phyloP scores from a whole-genome alignment of 2,888 invertebrate genomes.

The Serripes groenlandicus region DNA sequence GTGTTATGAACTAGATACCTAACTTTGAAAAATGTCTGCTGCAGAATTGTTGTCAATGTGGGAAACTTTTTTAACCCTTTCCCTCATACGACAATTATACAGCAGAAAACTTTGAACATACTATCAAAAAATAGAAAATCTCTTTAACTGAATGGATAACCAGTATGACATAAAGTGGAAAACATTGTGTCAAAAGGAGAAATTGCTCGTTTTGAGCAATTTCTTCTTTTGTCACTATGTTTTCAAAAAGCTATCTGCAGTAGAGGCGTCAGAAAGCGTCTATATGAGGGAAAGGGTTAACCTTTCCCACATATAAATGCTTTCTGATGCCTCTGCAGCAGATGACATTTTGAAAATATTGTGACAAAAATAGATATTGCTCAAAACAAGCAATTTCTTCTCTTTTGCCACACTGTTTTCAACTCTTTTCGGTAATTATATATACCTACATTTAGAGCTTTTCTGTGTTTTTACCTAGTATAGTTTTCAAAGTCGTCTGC shows the following conservation, averaged over 20 bases:
- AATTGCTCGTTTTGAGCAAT: neutral
- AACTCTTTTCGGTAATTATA: neutral
- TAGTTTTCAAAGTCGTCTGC: too few relatives aligned
- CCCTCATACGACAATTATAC: too few relatives aligned
- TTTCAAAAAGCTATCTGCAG: neutral
- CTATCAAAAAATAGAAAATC: too few relatives aligned
- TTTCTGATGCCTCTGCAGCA: neutral
- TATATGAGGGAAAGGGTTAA: neutral
- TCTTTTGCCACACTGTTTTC: neutral
- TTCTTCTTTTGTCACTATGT: neutral
- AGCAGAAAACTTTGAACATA: too few relatives aligned
- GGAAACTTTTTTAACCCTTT: too few relatives aligned
- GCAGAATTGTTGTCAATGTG: too few relatives aligned
- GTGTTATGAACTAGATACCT: too few relatives aligned
- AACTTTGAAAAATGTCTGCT: too few relatives aligned
- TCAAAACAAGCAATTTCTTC: neutral
- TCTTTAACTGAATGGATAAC: too few relatives aligned
- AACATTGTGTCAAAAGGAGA: neutral
- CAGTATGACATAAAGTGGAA: too few relatives aligned
- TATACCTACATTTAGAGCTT: too few relatives aligned
- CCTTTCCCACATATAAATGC: neutral
- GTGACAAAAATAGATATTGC: neutral
- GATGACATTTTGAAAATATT: neutral
- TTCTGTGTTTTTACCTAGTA: too few relatives aligned
- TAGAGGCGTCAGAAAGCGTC: neutral